Conservation (phyloP, 2,797 vertebrate genomes). For the Periparus ater region DNA sequence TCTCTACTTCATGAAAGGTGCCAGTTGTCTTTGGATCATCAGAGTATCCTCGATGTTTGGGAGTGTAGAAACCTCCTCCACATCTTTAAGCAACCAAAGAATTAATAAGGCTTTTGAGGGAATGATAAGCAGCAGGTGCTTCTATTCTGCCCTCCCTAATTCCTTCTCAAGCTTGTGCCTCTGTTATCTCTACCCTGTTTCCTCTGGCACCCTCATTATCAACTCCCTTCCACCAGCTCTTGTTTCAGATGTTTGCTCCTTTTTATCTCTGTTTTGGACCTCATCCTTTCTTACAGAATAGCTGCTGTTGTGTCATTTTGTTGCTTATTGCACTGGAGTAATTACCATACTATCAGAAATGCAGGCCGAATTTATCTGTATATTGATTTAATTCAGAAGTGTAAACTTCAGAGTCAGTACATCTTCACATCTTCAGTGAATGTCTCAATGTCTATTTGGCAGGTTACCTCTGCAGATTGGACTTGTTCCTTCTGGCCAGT, state of each 20-base stretch:
- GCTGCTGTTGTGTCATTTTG: neutral
- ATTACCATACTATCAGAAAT: neutral
- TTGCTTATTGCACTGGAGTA: neutral
- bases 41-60: neutral
- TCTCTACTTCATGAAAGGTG: neutral
- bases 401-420: neutral
- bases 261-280: neutral
- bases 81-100: neutral
- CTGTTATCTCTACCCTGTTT: neutral
- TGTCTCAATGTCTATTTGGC: neutral
- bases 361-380: neutral
- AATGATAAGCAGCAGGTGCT: constrained; percentile 21
- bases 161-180: neutral
- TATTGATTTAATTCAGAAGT: neutral
- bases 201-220: neutral
- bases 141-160: constrained; percentile 4
- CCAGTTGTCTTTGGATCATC: neutral
- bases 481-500: neutral
- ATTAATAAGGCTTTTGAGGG: neutral
- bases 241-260: neutral
- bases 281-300: neutral
- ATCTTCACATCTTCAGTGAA: neutral
- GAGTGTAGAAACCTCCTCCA: neutral
- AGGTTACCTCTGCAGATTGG: neutral
- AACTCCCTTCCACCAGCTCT: neutral